Percentiles rank a stretch among this genome's conserved stretches.
Evolutionary conservation across 1,140 invertebrate genomes (phyloP).

Genomic region (Nasonia giraulti): DNA sequence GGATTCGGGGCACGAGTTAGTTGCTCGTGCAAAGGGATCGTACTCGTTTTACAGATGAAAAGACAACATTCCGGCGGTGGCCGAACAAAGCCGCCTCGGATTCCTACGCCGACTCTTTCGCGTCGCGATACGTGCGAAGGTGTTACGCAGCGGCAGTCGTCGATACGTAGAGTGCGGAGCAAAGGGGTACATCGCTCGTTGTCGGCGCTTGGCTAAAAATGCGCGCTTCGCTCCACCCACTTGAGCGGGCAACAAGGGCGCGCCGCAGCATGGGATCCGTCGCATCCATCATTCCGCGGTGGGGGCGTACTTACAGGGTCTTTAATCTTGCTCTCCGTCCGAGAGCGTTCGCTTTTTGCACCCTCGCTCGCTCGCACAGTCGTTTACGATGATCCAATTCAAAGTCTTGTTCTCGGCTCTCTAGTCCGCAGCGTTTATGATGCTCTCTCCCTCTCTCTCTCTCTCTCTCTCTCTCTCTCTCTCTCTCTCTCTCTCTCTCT

Average conservation of each 20-base stretch:
- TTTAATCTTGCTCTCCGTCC: constrained; percentile 69
- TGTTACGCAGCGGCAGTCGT: too few relatives aligned
- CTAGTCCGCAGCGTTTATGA: not conserved
- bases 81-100: not conserved
- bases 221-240: constrained; percentile 68
- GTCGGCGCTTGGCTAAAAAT: constrained; percentile 44
- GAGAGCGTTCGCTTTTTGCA: constrained; percentile 14
- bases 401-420: constrained; percentile 7
- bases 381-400: constrained; percentile 47
- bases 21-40: not conserved
- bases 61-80: constrained; percentile 3
- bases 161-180: not conserved
- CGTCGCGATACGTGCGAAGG: not conserved
- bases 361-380: not conserved
- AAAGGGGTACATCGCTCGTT: constrained; percentile 29
- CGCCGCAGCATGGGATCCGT: constrained; percentile 59
- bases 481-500: too few relatives aligned
- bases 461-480: not conserved
- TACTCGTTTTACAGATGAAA: constrained; percentile 19
- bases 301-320: constrained; percentile 72
- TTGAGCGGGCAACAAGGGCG: constrained; percentile 54
- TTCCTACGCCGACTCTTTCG: not conserved
- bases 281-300: constrained; percentile 73
- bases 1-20: constrained; percentile 10
- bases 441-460: too few relatives aligned